A percentile compares a stretch with the other conserved stretches of the same genome.
Conservation (phyloP, 2,113 vertebrate genomes). For the Onychostruthus taczanowskii region DNA sequence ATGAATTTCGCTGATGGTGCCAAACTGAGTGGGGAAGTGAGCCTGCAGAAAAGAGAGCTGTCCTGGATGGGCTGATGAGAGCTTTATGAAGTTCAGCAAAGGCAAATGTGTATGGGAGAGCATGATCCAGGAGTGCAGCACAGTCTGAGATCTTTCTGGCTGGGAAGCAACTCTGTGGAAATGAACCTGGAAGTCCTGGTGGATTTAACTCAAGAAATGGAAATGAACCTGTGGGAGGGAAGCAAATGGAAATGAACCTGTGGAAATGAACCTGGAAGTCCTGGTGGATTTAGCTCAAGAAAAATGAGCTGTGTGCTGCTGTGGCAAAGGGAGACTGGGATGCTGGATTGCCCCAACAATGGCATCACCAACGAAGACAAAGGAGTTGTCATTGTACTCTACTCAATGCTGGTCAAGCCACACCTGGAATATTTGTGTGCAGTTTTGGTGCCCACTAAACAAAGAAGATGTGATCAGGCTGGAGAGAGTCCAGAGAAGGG, state of each 20-base stretch:
- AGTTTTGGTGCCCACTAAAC: neutral
- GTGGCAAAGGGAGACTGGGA: neutral
- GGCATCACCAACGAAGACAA: neutral
- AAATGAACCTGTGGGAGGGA: too few relatives aligned
- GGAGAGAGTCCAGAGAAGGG: neutral
- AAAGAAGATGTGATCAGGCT: neutral
- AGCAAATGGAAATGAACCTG: too few relatives aligned
- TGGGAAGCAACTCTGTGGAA: neutral
- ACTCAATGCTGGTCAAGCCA: neutral
- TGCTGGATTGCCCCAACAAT: neutral
- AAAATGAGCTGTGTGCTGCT: neutral
- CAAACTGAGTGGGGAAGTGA: neutral
- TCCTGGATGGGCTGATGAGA: neutral
- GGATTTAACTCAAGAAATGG: too few relatives aligned
- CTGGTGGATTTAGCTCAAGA: neutral
- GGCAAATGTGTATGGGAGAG: neutral
- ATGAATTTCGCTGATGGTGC: neutral
- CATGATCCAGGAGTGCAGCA: neutral
- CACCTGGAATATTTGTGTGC: neutral
- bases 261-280: neutral
- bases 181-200: neutral
- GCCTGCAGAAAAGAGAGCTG: neutral
- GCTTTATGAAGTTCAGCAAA: neutral
- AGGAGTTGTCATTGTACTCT: neutral
- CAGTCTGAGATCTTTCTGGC: neutral